Evolutionary conservation across 2,113 vertebrate species (phyloP).

Genomic region (Oryzias woworae): DNA sequence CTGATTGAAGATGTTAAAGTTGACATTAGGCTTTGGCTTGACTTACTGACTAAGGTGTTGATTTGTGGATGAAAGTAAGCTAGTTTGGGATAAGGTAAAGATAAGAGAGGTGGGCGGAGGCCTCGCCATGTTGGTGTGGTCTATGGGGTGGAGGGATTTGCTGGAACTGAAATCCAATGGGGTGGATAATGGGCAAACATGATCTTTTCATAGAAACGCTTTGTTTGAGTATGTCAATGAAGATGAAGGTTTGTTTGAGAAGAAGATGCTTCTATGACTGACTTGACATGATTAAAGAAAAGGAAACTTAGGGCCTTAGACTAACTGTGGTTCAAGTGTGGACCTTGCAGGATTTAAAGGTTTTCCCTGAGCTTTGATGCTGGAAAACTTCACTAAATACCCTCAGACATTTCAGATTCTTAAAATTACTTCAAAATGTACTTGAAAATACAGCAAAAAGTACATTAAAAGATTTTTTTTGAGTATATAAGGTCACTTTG

Average conservation of each 20-base stretch:
- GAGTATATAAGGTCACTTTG: too few relatives aligned
- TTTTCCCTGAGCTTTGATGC: constrained; percentile 5
- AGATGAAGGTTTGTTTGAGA: constrained; percentile 77
- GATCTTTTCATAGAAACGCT: constrained; percentile 51
- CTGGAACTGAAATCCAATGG: constrained; percentile 58
- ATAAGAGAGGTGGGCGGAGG: neutral
- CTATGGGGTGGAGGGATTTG: constrained; percentile 13
- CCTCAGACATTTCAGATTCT: constrained; percentile 1
- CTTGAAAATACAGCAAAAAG: constrained; percentile 4
- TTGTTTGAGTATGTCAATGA: too few relatives aligned
- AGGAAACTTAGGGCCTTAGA: constrained; percentile 45
- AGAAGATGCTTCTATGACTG: constrained; percentile 78
- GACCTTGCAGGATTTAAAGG: neutral
- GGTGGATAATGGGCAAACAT: constrained; percentile 75
- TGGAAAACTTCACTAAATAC: neutral
- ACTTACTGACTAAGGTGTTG: neutral
- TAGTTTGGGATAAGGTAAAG: constrained; percentile 26
- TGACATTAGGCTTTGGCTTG: neutral
- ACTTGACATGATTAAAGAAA: constrained; percentile 79
- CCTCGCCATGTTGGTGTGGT: constrained; percentile 10
- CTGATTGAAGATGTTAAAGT: neutral
- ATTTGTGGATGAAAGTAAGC: constrained; percentile 21
- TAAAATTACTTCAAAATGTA: constrained; percentile 14
- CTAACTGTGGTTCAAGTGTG: neutral
- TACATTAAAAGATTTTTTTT: too few relatives aligned